Conservation (phyloP, 1,140 invertebrate species). For the Notospermus geniculatus region DNA sequence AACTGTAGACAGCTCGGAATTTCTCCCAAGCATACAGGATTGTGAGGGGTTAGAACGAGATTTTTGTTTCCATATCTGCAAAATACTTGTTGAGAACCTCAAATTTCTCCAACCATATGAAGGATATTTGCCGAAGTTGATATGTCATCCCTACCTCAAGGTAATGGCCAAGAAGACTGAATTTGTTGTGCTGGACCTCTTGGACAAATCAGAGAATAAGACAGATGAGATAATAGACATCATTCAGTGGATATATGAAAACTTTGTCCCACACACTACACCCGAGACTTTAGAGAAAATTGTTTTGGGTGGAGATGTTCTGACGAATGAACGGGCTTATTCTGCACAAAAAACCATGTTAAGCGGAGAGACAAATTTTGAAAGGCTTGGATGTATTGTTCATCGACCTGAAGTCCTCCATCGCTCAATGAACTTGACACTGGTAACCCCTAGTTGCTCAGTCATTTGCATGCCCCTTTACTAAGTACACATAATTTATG, state of each 20-base stretch:
- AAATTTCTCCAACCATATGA: no score
- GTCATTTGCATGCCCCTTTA: no score
- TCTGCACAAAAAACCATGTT: slow-evolving; percentile 22
- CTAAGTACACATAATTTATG: no score
- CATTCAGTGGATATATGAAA: slow-evolving; percentile 18
- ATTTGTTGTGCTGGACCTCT: slow-evolving; percentile 15
- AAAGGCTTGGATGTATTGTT: slow-evolving; percentile 17
- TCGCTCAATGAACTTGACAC: slow-evolving; percentile 26
- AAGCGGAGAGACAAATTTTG: slow-evolving; percentile 17
- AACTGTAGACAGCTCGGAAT: no score
- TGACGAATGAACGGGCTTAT: slow-evolving; percentile 27
- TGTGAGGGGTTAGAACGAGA: no score
- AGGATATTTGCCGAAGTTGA: slow-evolving; percentile 7
- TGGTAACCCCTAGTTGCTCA: no score
- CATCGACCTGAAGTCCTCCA: slow-evolving; percentile 25
- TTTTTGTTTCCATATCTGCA: no score
- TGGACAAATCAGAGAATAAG: slow-evolving; percentile 26
- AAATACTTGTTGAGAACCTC: no score
- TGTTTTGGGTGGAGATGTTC: slow-evolving; percentile 24
- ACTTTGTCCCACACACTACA: slow-evolving; percentile 11
- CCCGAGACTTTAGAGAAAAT: slow-evolving; percentile 13
- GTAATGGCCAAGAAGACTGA: slow-evolving; percentile 19
- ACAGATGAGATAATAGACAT: slow-evolving; percentile 25
- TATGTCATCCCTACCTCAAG: slow-evolving; percentile 13
- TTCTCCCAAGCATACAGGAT: no score